Evolutionary conservation across 2,888 invertebrate species (phyloP).

Genomic region (Myathropa florea): DNA sequence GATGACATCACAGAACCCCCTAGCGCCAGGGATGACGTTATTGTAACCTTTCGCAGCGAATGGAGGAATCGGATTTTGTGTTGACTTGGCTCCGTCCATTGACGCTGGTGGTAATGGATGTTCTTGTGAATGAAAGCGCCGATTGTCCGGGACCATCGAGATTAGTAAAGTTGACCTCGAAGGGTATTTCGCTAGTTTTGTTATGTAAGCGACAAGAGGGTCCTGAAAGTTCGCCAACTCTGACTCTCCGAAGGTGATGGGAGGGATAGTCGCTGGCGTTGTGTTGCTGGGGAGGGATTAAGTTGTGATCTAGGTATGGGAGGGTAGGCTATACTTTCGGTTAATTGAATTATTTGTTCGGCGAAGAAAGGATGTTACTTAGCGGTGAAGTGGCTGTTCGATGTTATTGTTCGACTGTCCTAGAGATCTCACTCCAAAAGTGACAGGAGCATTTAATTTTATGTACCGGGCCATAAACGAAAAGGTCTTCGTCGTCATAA

Average conservation of each 20-base stretch:
- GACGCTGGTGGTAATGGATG: conserved; percentile 61
- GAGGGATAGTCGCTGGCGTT: neutral
- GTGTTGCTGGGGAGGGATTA: neutral
- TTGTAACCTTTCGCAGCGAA: conserved; percentile 39
- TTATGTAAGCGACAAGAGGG: conserved; percentile 18
- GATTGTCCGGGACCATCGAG: conserved; percentile 44
- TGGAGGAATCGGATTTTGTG: neutral
- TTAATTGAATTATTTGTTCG: neutral
- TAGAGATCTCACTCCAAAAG: neutral
- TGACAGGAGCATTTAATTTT: neutral
- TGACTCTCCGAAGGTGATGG: neutral
- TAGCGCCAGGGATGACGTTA: conserved; percentile 59
- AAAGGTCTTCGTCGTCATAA: neutral
- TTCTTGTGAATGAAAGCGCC: conserved; percentile 61
- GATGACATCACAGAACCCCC: conserved; percentile 56
- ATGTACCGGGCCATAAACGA: neutral
- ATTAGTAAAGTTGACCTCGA: conserved; percentile 64
- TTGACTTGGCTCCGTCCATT: conserved; percentile 52
- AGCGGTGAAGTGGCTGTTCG: neutral
- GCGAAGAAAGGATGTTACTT: neutral
- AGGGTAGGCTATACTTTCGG: neutral
- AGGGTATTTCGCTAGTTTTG: neutral
- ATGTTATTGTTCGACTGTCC: neutral
- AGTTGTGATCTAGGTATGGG: neutral
- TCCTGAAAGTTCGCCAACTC: neutral